phyloP scores from a whole-genome alignment of 2,113 vertebrate species.

The Ranitomeya variabilis region DNA sequence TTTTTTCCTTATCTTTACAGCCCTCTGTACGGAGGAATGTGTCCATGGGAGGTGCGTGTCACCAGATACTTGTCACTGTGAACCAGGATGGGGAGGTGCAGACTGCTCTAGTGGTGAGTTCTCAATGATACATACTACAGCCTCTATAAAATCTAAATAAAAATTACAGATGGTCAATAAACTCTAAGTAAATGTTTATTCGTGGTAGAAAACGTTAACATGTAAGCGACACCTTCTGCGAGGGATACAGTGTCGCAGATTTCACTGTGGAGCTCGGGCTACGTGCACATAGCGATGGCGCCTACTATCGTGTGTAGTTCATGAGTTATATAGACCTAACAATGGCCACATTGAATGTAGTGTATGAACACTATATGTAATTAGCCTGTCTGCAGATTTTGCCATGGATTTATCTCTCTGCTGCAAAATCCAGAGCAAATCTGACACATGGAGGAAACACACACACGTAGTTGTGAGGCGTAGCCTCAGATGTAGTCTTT shows the following conservation, averaged over 20 bases:
- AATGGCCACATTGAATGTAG: no score
- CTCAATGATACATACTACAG: neutral
- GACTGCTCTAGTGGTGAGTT: constrained; percentile 99
- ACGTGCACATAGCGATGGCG: no score
- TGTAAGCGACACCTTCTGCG: no score
- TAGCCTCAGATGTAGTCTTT: no score
- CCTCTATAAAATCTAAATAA: neutral
- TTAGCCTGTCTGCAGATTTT: no score
- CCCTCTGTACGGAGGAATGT: constrained; percentile 94
- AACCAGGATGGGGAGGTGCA: constrained; percentile 95
- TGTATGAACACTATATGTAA: no score
- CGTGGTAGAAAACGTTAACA: neutral
- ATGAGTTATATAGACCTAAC: no score
- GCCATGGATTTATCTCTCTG: neutral
- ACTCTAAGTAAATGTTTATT: neutral
- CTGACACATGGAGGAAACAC: neutral
- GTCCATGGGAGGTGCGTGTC: constrained; percentile 94
- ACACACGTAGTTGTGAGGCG: no score
- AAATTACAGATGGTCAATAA: neutral
- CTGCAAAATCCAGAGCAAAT: neutral
- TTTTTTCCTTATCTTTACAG: constrained; percentile 70
- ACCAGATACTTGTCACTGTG: constrained; percentile 96
- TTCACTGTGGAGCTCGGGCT: neutral
- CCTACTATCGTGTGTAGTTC: no score
- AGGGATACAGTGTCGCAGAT: no score